These are phyloP conservation scores for Heliconius eleuchia DNA, from an alignment of 1,140 invertebrate species.

Conservation along the genomic window DNA sequence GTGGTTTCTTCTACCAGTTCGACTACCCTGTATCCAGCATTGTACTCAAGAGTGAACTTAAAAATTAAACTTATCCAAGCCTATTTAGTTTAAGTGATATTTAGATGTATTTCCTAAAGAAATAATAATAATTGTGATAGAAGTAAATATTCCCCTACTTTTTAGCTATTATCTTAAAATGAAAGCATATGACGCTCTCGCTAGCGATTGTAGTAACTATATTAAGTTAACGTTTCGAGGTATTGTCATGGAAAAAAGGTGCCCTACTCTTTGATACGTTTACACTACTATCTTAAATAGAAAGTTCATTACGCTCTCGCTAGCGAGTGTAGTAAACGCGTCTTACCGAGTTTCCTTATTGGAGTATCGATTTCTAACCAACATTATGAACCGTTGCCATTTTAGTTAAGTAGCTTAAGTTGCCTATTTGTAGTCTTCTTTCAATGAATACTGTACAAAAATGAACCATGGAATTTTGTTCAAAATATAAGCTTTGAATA, in stretches of 20 bases:
- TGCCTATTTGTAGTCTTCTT: slow-evolving; percentile 43
- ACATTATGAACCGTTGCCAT: slow-evolving; percentile 55
- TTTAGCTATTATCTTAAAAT: neutral
- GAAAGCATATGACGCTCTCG: neutral
- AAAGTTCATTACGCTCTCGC: neutral
- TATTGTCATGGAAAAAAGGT: too few species aligned
- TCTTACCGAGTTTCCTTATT: slow-evolving; percentile 19
- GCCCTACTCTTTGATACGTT: neutral
- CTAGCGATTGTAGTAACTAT: neutral
- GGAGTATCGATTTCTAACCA: slow-evolving; percentile 30
- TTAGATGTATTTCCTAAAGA: neutral
- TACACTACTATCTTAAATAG: neutral
- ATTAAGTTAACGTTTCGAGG: too few species aligned
- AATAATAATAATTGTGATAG: neutral
- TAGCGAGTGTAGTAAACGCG: slow-evolving; percentile 4
- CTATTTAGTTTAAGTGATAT: neutral
- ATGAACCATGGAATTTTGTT: neutral
- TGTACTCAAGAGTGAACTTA: slow-evolving; percentile 71
- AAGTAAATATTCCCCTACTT: neutral
- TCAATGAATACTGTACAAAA: neutral
- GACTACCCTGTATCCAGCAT: slow-evolving; percentile 84
- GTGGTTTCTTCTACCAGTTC: slow-evolving; percentile 86
- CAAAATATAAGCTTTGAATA: neutral
- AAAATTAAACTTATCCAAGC: slow-evolving; percentile 16
- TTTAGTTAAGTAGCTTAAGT: slow-evolving; percentile 63